A percentile compares a stretch with the other conserved stretches of the same genome.
Conservation (phyloP, 2,888 invertebrate species). For the Epiblema foenella region DNA sequence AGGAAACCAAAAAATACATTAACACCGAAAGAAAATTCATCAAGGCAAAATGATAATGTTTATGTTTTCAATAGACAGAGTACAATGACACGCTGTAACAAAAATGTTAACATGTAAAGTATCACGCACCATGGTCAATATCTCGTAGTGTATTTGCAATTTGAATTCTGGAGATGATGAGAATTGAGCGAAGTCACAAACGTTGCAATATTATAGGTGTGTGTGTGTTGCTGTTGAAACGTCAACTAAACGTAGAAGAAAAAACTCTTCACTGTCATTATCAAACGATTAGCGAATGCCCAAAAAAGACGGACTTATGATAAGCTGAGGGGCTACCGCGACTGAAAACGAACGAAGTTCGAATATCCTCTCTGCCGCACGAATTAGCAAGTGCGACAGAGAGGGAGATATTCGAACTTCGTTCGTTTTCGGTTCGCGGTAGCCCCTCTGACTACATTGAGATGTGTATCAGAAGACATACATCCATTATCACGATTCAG, state of each 20-base stretch:
- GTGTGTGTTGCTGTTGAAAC: neutral
- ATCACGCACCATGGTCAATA: slow-evolving; percentile 24
- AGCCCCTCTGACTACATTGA: too few relatives aligned
- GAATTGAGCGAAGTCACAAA: slow-evolving; percentile 16
- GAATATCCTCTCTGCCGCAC: too few relatives aligned
- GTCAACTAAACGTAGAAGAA: slow-evolving; percentile 5
- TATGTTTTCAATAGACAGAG: neutral
- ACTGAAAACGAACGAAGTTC: too few relatives aligned
- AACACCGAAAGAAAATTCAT: slow-evolving; percentile 3
- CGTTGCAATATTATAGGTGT: neutral
- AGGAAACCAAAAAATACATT: neutral
- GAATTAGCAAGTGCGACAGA: too few relatives aligned
- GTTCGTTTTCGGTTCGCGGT: too few relatives aligned
- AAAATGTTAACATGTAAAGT: neutral
- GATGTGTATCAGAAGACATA: too few relatives aligned
- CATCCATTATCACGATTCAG: too few relatives aligned
- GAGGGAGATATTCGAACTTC: too few relatives aligned
- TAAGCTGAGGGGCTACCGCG: too few relatives aligned
- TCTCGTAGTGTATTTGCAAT: neutral
- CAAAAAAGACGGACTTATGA: too few relatives aligned
- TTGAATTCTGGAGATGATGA: slow-evolving; percentile 10
- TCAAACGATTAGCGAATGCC: too few relatives aligned
- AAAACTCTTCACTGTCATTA: too few relatives aligned
- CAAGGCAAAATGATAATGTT: neutral
- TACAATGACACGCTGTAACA: neutral